Evolutionary conservation across 2,113 vertebrate genomes (phyloP), one percentile per base, ranked within the genome.

Genomic region (Thunnus maccoyii): DNA sequence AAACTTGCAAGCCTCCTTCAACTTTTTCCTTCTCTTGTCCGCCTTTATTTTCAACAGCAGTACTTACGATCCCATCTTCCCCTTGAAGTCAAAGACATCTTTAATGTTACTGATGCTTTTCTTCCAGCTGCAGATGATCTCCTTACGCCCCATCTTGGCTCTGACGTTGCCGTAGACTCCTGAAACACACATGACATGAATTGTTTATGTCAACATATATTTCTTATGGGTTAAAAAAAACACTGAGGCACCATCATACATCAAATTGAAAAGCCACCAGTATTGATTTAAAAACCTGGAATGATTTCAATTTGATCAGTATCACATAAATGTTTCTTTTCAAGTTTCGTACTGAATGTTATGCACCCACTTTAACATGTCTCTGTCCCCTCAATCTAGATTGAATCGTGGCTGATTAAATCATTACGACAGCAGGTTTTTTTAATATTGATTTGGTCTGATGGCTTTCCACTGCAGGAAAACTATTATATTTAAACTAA

Each of bases 61-160:
- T 83, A 98, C 97, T 98, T 92, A 99, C 97, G 97, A 96, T 48
- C 97, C 97, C 87, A 99, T 95, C 11, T 96, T 96, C 69, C 97
- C 97, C 91, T 97, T 96, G 93, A 99, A 98, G 69, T 97, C 95
- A 85, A 98, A 98, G 0, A 97, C 96, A 15, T 98, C 97, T 3
- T 96, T 95, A 87, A 99, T 99, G 90, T 98, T 97, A 89, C 78
- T 96, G 1, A 94, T 96, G 83, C 91, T 97, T 62, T 98, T 99
- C 94, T 97, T 99, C 97, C 97, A 98, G 86, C 94, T 96, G 83
- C 95, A 93, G 72, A 95, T 93, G 22, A 96, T 96, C 56, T 97
- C 96, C 76, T 96, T 97, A 76, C 92, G 94, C 70, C 97, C 96
- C 96, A 97, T 97, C 25, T 85, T 92, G 93, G 95, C 96, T 96